Conservation (phyloP, 53 echinoderm and acorn worm genomes). For the Mesocentrotus franciscanus region DNA sequence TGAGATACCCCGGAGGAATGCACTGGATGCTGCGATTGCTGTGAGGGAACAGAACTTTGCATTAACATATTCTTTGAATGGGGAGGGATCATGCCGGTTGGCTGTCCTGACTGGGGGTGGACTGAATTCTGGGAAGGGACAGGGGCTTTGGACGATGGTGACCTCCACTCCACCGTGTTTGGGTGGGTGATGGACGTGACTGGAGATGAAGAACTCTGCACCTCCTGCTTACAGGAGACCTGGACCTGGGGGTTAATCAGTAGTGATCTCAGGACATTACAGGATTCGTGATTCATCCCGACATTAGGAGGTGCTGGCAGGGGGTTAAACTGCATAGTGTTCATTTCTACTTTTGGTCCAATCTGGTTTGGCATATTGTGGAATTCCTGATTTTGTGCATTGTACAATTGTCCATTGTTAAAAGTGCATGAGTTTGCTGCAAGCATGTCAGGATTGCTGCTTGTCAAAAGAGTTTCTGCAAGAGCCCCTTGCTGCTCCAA, state of each 20-base stretch:
- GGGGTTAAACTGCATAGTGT: slow-evolving; percentile 47
- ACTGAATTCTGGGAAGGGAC: background rate
- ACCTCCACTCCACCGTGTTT: slow-evolving; percentile 65
- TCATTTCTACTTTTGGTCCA: slow-evolving; percentile 62
- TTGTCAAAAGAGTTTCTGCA: background rate
- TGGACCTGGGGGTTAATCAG: slow-evolving; percentile 13
- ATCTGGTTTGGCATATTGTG: slow-evolving; percentile 48
- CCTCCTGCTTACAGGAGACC: slow-evolving; percentile 51
- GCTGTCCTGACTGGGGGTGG: background rate
- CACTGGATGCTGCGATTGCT: slow-evolving; percentile 22
- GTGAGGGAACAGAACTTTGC: background rate
- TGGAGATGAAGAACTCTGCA: slow-evolving; percentile 5
- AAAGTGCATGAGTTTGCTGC: background rate
- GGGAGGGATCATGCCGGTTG: background rate
- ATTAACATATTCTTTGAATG: background rate
- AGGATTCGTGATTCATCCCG: background rate
- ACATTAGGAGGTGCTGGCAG: background rate
- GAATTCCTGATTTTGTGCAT: slow-evolving; percentile 47
- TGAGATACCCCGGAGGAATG: background rate
- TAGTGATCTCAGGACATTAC: slow-evolving; percentile 48
- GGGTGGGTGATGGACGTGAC: slow-evolving; percentile 31
- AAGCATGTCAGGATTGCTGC: background rate
- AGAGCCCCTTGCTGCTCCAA: slow-evolving; percentile 30
- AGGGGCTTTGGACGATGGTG: slow-evolving; percentile 2
- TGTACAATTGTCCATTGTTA: slow-evolving; percentile 32